A percentile compares a stretch with the other conserved stretches of the same genome.
These are phyloP conservation scores for Corvus moneduloides DNA, from an alignment of 2,113 vertebrate genomes.

Conservation along the genomic window DNA sequence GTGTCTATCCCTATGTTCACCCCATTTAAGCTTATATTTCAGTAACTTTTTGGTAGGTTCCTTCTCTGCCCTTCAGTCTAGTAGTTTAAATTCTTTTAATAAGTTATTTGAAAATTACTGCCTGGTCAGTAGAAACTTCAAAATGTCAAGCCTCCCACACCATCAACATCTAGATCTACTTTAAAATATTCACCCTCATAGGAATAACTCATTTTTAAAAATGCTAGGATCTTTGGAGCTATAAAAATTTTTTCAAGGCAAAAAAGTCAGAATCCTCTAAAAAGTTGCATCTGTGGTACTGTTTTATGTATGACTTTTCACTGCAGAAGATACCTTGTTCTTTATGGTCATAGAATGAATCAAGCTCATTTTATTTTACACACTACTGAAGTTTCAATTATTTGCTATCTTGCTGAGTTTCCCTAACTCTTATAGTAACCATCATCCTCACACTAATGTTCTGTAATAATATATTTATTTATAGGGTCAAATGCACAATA, in stretches of 20 bases:
- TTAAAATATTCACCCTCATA: conserved; percentile 23
- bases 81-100: conserved; percentile 13
- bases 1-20: conserved; percentile 18
- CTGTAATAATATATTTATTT: neutral
- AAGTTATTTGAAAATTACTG: conserved; percentile 30
- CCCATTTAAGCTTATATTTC: conserved; percentile 52
- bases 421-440: neutral
- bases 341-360: neutral
- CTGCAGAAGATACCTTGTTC: neutral
- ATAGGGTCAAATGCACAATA: neutral
- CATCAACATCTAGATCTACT: neutral
- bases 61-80: conserved; percentile 14
- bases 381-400: neutral
- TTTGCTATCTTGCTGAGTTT: neutral
- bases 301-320: neutral
- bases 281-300: neutral
- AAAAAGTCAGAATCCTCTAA: neutral
- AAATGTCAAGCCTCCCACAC: conserved; percentile 20
- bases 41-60: conserved; percentile 10
- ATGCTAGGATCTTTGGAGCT: conserved; percentile 1
- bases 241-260: neutral
- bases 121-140: conserved; percentile 35
- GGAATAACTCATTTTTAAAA: neutral
- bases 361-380: neutral
- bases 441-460: neutral